These are phyloP conservation scores for Microplitis manilae DNA, from an alignment of 2,888 invertebrate genomes.

Conservation along the genomic window DNA sequence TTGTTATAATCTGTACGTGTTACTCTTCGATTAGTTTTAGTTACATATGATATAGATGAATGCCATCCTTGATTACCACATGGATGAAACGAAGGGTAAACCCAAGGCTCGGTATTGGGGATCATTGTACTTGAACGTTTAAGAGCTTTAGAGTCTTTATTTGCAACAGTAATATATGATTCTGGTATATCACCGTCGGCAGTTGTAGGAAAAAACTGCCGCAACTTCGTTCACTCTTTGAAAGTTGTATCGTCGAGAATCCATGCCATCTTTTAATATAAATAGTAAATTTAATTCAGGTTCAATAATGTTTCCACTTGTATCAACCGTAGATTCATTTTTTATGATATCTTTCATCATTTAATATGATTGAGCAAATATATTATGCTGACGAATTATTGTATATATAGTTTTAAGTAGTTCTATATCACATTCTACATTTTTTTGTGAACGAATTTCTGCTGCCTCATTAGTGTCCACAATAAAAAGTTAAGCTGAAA, in stretches of 20 bases:
- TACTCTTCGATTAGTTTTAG: too few species aligned
- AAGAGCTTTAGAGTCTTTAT: background rate
- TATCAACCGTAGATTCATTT: background rate
- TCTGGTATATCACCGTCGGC: background rate
- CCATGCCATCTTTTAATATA: background rate
- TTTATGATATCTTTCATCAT: background rate
- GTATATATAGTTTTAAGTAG: conserved; percentile 15
- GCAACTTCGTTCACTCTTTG: background rate
- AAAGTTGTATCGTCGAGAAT: background rate
- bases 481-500: conserved; percentile 9
- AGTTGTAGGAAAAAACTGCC: background rate
- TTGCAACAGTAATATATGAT: background rate
- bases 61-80: too few species aligned
- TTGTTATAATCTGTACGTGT: too few species aligned
- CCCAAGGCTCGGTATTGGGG: too few species aligned
- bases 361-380: background rate
- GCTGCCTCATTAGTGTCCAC: background rate
- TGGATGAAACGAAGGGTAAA: too few species aligned
- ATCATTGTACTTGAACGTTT: background rate
- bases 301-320: background rate
- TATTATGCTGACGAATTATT: conserved; percentile 34
- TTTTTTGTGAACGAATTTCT: background rate
- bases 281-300: background rate
- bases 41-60: too few species aligned
- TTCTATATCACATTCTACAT: background rate